Evolutionary conservation across 2,113 vertebrate genomes (phyloP).

Genomic region (Trogon surrucura): DNA sequence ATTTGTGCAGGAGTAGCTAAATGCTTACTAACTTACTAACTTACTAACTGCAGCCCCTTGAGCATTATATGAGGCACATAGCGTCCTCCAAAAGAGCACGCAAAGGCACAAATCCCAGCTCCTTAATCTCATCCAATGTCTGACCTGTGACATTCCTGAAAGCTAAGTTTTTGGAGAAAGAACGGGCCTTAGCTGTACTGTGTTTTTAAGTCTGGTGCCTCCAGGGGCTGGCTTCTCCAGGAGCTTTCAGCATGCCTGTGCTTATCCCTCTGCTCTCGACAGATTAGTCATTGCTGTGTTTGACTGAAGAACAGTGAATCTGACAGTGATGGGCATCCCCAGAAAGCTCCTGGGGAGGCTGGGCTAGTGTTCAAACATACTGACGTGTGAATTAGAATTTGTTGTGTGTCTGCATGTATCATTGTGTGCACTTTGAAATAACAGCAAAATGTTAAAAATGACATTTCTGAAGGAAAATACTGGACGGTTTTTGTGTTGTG

Average conservation of each 20-base stretch:
- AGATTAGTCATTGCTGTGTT: not conserved
- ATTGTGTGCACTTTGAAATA: not conserved
- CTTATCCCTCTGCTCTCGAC: not conserved
- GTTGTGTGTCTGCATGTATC: not conserved
- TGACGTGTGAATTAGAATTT: not conserved
- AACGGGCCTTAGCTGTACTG: not conserved
- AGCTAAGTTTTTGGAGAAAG: not conserved
- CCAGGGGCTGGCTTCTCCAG: not conserved
- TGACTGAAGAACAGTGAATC: not conserved
- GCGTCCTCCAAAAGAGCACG: not conserved
- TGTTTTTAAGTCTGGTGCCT: not conserved
- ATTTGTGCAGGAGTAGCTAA: not conserved
- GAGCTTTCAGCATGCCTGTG: not conserved
- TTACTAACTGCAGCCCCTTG: not conserved
- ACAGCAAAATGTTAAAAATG: not conserved
- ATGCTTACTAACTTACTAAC: not conserved
- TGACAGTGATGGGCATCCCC: not conserved
- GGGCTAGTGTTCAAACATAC: not conserved
- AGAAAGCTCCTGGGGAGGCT: not conserved
- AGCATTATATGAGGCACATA: not conserved
- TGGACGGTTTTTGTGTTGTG: not conserved
- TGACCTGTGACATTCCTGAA: not conserved
- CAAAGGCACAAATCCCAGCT: not conserved
- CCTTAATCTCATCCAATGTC: not conserved
- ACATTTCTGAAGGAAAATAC: not conserved